Percentiles rank a stretch among this genome's conserved stretches.
phyloP scores from a whole-genome alignment of 1,140 invertebrate genomes.

The Agrypnia vestita region DNA sequence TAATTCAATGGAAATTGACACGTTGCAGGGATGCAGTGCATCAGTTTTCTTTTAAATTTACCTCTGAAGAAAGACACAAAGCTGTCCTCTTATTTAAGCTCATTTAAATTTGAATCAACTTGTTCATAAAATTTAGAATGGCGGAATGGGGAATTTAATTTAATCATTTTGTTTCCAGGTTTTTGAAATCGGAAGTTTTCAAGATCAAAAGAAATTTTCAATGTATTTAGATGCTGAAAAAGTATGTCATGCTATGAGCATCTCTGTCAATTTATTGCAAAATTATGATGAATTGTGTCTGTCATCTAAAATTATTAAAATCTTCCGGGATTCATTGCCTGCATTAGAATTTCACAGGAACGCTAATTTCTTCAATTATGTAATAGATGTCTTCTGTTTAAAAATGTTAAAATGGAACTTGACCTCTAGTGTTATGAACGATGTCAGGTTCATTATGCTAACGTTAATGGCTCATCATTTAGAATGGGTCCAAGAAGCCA shows the following conservation, averaged over 20 bases:
- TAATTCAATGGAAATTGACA: too few relatives aligned
- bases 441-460: slow-evolving; percentile 67
- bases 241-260: slow-evolving; percentile 70
- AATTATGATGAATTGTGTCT: slow-evolving; percentile 63
- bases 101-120: too few relatives aligned
- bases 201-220: slow-evolving; percentile 61
- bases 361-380: slow-evolving; percentile 66
- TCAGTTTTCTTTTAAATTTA: too few relatives aligned
- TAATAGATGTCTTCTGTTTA: slow-evolving; percentile 66
- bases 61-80: neutral
- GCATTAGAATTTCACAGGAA: slow-evolving; percentile 72
- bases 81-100: neutral
- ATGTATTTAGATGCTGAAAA: slow-evolving; percentile 68
- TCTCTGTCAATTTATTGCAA: slow-evolving; percentile 69
- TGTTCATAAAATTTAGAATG: too few relatives aligned
- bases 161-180: slow-evolving; percentile 57
- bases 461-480: slow-evolving; percentile 69
- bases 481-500: slow-evolving; percentile 64
- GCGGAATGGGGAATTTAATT: neutral
- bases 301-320: slow-evolving; percentile 64
- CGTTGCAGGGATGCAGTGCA: too few relatives aligned
- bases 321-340: slow-evolving; percentile 68
- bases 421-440: slow-evolving; percentile 64
- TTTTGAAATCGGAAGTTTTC: slow-evolving; percentile 54
- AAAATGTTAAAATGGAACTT: slow-evolving; percentile 65